A percentile compares a stretch with the other conserved stretches of the same genome.
These are phyloP conservation scores for Mormyrops boulengeri DNA, from an alignment of 2,797 vertebrate species.

Conservation along the genomic window DNA sequence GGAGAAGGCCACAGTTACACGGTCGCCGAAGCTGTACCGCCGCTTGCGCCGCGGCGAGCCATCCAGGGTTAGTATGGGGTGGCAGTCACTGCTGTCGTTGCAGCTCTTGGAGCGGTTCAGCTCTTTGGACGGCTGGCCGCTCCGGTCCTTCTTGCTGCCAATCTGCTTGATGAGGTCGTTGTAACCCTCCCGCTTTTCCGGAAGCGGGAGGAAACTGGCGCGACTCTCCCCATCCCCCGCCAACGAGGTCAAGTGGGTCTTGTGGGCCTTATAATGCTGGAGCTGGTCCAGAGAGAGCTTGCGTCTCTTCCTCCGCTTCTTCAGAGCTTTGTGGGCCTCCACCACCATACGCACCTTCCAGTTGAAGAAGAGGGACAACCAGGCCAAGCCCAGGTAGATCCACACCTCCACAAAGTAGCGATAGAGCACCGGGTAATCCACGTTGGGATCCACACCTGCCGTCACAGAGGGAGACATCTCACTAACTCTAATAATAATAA, in stretches of 20 bases:
- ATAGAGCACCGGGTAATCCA: conserved; percentile 84
- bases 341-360: conserved; percentile 99
- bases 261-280: conserved; percentile 64
- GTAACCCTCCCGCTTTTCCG: conserved; percentile 90
- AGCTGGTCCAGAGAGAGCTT: conserved; percentile 84
- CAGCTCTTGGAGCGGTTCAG: conserved; percentile 56
- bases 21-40: conserved; percentile 68
- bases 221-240: neutral
- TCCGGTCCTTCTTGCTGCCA: conserved; percentile 66
- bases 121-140: conserved; percentile 35
- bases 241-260: conserved; percentile 42
- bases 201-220: conserved; percentile 91
- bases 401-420: conserved; percentile 98
- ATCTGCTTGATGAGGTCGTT: conserved; percentile 96
- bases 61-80: conserved; percentile 72
- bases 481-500: neutral
- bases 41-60: conserved; percentile 64
- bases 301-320: conserved; percentile 84
- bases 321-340: conserved; percentile 94
- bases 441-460: conserved; percentile 85
- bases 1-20: conserved; percentile 78
- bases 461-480: neutral
- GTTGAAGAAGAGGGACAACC: conserved; percentile 96
- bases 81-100: conserved; percentile 51
- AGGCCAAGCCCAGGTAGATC: conserved; percentile 94